Base-by-base conservation (phyloP, 2,888 invertebrate genomes). In the Geophilus truncorum region DNA sequence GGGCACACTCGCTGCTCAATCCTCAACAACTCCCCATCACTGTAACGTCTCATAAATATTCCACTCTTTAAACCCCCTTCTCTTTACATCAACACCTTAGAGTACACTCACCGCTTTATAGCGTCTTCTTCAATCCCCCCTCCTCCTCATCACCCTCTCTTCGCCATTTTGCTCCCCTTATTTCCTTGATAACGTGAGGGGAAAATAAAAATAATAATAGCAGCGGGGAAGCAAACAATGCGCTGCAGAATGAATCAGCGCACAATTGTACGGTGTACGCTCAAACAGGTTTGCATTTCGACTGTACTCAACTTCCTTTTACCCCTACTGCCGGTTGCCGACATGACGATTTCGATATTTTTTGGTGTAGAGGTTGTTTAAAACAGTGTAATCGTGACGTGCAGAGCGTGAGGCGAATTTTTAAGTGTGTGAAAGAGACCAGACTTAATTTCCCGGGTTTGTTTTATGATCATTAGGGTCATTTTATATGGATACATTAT, bases 121-220 rank as follows among this genome's bases (percentile, higher is more conserved):
- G 62, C 62, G 62, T 62, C 25, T 62, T 62, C 62, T 23, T 23
- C n/a, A 7, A 23, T 25, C 12, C 25, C 25, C 62, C 25, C 62
- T 62, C 18, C 45, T 4, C 45, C 18, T 45, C 45, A n/a, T 45
- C 18, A 6, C 12, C 12, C 10, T 62, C 62, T 23, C 62, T 15
- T n/a, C n/a, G n/a, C n/a, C n/a, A n/a, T 25, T 62, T 62, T 62
- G 23, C 62, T 25, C 62, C 62, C 15, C 25, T 25, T 45, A 62
- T 62, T 62, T 62, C 62, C 62, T 62, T 25, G 62, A 62, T 62
- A 62, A 62, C 62, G 12, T 25, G 23, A 62, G 62, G 62, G 62
- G 62, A 62, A 62, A 62, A 62, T 62, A 62, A 62, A 62, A 62
- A 62, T 62, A 62, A 62, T 62, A 62, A 62, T 62, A 62, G 62